Base-by-base conservation (phyloP, 1,140 invertebrate genomes). In the Octopus bimaculoides region DNA sequence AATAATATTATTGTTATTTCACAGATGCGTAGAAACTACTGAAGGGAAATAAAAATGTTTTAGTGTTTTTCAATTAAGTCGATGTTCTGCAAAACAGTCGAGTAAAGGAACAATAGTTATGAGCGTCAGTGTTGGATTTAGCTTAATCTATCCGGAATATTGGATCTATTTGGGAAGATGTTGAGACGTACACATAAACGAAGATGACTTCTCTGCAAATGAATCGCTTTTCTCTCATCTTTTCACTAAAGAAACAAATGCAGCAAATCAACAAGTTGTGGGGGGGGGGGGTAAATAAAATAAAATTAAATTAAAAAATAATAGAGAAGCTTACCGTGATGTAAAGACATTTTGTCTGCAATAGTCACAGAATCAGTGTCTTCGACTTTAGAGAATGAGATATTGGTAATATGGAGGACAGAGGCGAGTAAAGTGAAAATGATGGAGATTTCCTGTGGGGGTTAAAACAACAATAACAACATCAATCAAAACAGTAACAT, bases 361-460 rank as follows among this genome's bases (percentile, higher is more conserved):
- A 87, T 84, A n/a, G 84, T 83, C 7, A 85, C 86, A 55, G 82
- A 78, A 14, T 85, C 92, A 78, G 93, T 92, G 77, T 86, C 84
- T 52, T 86, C 85, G 79, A 88, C 86, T 55, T 82, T 77, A 41
- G 80, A 79, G 78, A 89, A 89, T 26, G 83, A 81, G 20, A 89
- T 88, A 79, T 90, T 89, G 75, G 86, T 86, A 54, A 89, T 81
- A 79, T 90, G 89, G 52, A 90, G 73, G 14, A 90, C 84, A 12
- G 88, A 87, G 3, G 86, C 83, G 75, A 90, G 81, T 10, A 89
- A 75, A 4, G 87, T 86, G 80, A 89, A 85, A 9, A 89, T 85
- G 26, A 87, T 78, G 20, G 82, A 77, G 54, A 93, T 92, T 78
- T 96, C 92, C 81, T 94, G 81, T 8, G 17, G 20, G 8, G 9